Conservation (phyloP, 2,113 vertebrate genomes). For the Chlamydotis undulata region DNA sequence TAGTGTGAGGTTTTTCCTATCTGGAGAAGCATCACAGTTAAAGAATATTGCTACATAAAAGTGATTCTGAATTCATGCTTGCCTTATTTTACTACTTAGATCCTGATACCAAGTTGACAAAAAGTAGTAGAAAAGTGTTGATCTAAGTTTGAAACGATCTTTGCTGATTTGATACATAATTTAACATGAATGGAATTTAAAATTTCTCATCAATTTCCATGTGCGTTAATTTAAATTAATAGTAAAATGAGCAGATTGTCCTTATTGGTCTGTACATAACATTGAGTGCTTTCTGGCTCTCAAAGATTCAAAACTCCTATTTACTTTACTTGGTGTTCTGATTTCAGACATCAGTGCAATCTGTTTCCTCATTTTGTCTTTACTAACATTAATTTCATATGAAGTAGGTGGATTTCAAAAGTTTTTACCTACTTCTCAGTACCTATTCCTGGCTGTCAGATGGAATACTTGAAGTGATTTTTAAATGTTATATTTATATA, state of each 20-base stretch:
- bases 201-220: not conserved
- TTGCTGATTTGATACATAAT: not conserved
- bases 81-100: not conserved
- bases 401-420: not conserved
- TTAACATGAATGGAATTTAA: not conserved
- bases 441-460: not conserved
- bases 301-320: not conserved
- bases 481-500: not conserved
- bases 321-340: not conserved
- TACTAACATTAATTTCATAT: not conserved
- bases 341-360: not conserved
- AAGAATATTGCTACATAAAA: not conserved
- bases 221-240: not conserved
- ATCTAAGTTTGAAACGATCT: not conserved
- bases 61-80: not conserved
- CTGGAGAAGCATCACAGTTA: not conserved
- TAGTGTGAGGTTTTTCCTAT: not conserved
- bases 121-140: not conserved
- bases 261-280: not conserved
- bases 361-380: not conserved
- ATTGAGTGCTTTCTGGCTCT: not conserved
- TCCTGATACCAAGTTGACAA: not conserved
- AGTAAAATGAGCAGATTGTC: not conserved
- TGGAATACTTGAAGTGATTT: not conserved
- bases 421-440: not conserved